Conservation (phyloP, 1,140 invertebrate species). For the Nylanderia fulva region DNA sequence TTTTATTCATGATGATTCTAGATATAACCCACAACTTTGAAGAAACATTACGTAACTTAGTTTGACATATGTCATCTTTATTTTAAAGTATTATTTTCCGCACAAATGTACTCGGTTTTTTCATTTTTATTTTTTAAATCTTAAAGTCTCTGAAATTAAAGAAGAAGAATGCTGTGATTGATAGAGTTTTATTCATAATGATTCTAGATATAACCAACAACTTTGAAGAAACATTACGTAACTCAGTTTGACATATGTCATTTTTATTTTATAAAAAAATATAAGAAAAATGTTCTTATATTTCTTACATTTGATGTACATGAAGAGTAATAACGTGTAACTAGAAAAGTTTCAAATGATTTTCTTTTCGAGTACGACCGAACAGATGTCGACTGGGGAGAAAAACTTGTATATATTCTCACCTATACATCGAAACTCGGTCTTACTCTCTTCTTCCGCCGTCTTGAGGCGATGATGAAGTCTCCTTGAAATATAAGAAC, state of each 20-base stretch:
- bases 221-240: background rate
- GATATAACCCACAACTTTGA: background rate
- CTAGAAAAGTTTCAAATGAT: slow-evolving; percentile 23
- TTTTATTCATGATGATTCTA: slow-evolving; percentile 2
- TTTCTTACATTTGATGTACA: background rate
- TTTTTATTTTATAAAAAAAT: too few species aligned
- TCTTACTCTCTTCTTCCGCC: background rate
- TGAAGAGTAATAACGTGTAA: slow-evolving; percentile 26
- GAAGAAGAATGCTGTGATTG: background rate
- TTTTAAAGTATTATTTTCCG: too few species aligned
- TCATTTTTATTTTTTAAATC: slow-evolving; percentile 1
- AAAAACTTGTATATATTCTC: slow-evolving; percentile 35
- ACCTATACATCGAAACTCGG: background rate
- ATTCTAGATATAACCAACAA: background rate
- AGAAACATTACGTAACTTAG: slow-evolving; percentile 25
- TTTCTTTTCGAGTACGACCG: slow-evolving; percentile 6
- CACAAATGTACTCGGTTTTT: background rate
- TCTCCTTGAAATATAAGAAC: slow-evolving; percentile 49
- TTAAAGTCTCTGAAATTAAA: background rate
- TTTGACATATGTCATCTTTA: too few species aligned
- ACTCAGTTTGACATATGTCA: too few species aligned
- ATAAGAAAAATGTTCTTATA: background rate
- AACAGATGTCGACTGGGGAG: slow-evolving; percentile 12
- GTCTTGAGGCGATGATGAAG: slow-evolving; percentile 16
- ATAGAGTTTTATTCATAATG: slow-evolving; percentile 8